phyloP scores from a whole-genome alignment of 2,113 vertebrate species.

The Triplophysa dalaica region DNA sequence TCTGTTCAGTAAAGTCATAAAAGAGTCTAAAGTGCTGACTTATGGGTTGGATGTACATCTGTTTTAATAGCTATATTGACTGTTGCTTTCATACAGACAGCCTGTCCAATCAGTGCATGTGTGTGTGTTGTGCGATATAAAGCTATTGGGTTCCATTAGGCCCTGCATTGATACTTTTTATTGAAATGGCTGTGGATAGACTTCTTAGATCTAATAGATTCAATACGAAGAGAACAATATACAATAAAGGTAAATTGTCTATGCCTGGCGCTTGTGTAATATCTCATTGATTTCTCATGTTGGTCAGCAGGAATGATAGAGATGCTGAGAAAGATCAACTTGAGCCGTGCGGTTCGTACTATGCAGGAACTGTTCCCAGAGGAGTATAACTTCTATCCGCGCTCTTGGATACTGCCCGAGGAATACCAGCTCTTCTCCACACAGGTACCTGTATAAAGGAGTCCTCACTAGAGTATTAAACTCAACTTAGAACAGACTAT shows the following conservation, averaged over 20 bases:
- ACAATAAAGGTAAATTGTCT: background rate
- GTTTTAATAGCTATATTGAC: constrained; percentile 34
- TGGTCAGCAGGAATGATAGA: constrained; percentile 87
- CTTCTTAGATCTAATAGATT: background rate
- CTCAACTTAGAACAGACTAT: background rate
- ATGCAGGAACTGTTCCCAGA: constrained; percentile 93
- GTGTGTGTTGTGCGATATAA: background rate
- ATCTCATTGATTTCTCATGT: constrained; percentile 17
- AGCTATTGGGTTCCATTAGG: background rate
- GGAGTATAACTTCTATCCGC: constrained; percentile 96
- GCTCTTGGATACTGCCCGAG: constrained; percentile 95
- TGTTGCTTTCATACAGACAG: constrained; percentile 19
- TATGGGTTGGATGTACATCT: constrained; percentile 20
- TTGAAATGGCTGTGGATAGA: background rate
- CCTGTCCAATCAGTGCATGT: background rate
- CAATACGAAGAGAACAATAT: background rate
- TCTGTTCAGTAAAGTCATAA: background rate
- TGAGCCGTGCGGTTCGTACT: constrained; percentile 89
- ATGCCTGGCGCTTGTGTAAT: background rate
- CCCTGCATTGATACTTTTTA: background rate
- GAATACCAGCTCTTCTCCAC: constrained; percentile 85
- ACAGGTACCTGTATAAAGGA: constrained; percentile 75
- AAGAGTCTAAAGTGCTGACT: constrained; percentile 11
- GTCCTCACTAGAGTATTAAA: background rate
- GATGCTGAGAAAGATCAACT: constrained; percentile 89